These are phyloP conservation scores for Geococcyx californianus DNA, from an alignment of 2,113 vertebrate species.

Conservation along the genomic window DNA sequence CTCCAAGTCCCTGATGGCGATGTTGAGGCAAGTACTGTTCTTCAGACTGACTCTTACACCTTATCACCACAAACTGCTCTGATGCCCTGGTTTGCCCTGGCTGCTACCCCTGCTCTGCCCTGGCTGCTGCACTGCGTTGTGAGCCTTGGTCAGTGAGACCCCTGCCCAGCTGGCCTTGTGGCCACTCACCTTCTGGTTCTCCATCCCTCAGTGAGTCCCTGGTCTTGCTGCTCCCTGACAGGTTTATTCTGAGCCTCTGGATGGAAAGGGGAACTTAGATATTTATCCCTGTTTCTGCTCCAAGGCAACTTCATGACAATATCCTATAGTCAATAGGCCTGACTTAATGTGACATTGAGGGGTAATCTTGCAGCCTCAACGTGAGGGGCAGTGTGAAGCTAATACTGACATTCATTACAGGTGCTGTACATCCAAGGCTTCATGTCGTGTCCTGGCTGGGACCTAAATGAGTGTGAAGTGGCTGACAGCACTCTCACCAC, in stretches of 20 bases:
- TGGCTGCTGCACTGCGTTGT: not conserved
- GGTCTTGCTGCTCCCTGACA: not conserved
- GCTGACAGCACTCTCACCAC: conserved; percentile 1
- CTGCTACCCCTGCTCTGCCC: not conserved
- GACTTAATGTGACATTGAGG: not conserved
- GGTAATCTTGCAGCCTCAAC: not conserved
- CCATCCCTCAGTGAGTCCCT: not conserved
- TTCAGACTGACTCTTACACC: no score
- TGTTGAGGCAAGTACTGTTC: no score
- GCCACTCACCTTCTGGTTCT: not conserved
- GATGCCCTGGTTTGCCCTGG: not conserved
- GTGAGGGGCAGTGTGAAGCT: not conserved
- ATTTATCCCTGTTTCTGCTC: not conserved
- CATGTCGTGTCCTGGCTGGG: not conserved
- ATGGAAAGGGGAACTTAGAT: not conserved
- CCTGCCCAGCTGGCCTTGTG: not conserved
- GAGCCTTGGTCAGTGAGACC: not conserved
- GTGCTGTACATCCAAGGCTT: not conserved
- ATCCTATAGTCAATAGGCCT: not conserved
- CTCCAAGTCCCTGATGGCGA: no score
- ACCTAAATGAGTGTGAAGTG: conserved; percentile 18
- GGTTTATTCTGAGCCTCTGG: not conserved
- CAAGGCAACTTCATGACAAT: not conserved
- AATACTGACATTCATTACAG: not conserved
- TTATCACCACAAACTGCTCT: not conserved